Evolutionary conservation across 2,113 vertebrate species (phyloP).

Genomic region (Cyanocitta stelleri): DNA sequence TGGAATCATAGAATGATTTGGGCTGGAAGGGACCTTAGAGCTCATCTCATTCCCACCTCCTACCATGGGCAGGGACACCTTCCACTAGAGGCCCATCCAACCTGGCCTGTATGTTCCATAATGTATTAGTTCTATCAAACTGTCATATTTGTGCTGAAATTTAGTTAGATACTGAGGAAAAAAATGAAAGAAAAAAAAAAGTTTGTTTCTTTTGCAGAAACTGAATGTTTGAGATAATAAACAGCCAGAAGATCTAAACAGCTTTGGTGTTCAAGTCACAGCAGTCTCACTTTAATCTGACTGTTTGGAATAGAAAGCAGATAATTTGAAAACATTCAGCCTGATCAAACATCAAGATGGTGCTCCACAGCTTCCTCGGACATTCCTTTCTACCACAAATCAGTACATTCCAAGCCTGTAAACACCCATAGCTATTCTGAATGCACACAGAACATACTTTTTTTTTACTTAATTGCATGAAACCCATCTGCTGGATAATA

Average conservation of each 20-base stretch:
- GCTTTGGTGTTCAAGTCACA: conserved; percentile 12
- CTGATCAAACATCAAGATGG: background rate
- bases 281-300: conserved; percentile 20
- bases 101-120: background rate
- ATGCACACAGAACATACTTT: background rate
- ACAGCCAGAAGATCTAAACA: conserved; percentile 4
- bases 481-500: background rate
- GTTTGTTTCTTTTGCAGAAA: conserved; percentile 31
- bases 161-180: background rate
- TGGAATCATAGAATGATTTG: background rate
- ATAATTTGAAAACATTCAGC: background rate
- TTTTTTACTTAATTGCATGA: background rate
- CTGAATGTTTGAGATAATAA: background rate
- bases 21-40: background rate
- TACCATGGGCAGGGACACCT: background rate
- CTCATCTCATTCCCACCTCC: background rate
- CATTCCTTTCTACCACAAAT: background rate
- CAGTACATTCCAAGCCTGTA: background rate
- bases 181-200: background rate
- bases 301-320: conserved; percentile 11
- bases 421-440: background rate
- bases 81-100: background rate
- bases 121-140: conserved; percentile 59
- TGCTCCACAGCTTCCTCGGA: background rate
- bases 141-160: conserved; percentile 53